phyloP scores from a whole-genome alignment of 2,113 vertebrate species.

The Centropus unirufus region DNA sequence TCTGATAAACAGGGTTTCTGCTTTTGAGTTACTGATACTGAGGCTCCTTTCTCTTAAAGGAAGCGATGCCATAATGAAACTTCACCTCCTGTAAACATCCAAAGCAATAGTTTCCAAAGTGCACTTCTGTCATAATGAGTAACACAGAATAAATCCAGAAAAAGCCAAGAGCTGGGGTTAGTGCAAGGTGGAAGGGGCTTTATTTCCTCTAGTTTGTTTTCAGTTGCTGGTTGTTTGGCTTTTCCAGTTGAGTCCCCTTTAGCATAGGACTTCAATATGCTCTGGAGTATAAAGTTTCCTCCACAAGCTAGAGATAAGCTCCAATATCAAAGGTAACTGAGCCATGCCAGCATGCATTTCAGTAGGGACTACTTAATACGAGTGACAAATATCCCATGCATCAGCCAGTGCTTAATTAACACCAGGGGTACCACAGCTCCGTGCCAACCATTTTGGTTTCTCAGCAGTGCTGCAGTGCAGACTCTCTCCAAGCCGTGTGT shows the following conservation, averaged over 20 bases:
- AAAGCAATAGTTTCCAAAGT: neutral
- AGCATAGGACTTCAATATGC: neutral
- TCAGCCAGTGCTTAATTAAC: neutral
- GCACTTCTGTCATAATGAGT: neutral
- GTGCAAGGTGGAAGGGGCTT: neutral
- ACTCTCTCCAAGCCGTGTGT: rapidly evolving
- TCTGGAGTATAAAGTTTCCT: neutral
- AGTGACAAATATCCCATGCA: neutral
- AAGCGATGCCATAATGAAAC: neutral
- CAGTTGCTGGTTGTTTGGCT: neutral
- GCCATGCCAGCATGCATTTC: neutral
- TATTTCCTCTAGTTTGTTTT: neutral
- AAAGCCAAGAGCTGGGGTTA: neutral
- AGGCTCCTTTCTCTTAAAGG: neutral
- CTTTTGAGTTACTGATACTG: neutral
- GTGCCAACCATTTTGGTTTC: neutral
- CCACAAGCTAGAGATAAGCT: neutral
- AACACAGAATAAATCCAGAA: neutral
- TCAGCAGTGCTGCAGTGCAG: neutral
- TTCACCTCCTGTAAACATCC: neutral
- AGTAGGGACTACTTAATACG: neutral
- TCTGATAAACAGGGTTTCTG: neutral
- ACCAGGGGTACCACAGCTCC: neutral
- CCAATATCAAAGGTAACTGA: neutral
- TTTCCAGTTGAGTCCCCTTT: neutral